These are phyloP conservation scores for Himalopsyche japonica DNA, from an alignment of 2,888 invertebrate genomes.

Conservation along the genomic window DNA sequence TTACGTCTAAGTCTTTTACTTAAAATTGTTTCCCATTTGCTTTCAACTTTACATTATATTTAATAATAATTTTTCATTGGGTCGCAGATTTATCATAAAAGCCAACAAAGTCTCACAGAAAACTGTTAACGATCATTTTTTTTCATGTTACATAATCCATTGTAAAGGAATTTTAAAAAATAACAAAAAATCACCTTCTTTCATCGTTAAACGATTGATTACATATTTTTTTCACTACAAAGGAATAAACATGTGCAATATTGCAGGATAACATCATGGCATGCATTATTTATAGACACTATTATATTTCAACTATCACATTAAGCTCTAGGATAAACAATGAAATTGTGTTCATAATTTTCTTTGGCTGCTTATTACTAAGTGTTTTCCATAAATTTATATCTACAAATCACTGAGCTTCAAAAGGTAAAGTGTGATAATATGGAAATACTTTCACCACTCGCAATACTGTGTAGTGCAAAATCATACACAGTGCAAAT, in stretches of 20 bases:
- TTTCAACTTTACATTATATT: background rate
- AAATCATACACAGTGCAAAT: background rate
- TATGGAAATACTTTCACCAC: background rate
- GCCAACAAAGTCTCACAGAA: background rate
- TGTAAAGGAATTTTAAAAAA: background rate
- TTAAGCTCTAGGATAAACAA: background rate
- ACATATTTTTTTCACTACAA: background rate
- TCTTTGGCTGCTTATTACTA: background rate
- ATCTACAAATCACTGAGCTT: background rate
- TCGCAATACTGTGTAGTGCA: background rate
- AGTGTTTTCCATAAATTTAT: background rate
- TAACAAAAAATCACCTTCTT: background rate
- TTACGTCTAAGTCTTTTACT: background rate
- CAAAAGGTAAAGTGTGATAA: background rate
- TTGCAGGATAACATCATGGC: background rate
- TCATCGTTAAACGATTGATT: background rate
- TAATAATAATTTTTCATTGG: background rate
- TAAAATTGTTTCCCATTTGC: background rate
- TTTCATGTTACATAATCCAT: background rate
- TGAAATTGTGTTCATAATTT: background rate
- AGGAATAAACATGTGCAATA: background rate
- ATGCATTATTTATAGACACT: background rate
- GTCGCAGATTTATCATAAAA: background rate
- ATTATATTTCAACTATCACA: background rate
- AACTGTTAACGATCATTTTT: background rate